phyloP scores from a whole-genome alignment of 2,797 vertebrate species.

The Tarsius wallacei region DNA sequence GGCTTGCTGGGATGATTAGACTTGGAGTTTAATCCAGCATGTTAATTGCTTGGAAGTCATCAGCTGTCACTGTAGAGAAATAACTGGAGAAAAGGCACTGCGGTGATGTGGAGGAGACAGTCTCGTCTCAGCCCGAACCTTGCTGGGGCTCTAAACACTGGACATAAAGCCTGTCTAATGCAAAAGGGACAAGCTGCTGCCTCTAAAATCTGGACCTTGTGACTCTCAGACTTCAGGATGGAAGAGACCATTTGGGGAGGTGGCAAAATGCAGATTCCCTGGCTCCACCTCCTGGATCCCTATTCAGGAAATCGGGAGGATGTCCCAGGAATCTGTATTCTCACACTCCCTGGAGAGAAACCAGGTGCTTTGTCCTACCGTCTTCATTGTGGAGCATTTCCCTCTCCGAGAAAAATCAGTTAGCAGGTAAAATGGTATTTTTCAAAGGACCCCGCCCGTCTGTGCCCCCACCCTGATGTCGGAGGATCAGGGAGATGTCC shows the following conservation, averaged over 20 bases:
- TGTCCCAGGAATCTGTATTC: neutral
- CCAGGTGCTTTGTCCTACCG: neutral
- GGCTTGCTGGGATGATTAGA: neutral
- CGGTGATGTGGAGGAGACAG: neutral
- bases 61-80: neutral
- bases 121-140: neutral
- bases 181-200: neutral
- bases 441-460: neutral
- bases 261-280: neutral
- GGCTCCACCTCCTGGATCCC: too few species aligned
- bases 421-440: neutral
- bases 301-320: neutral
- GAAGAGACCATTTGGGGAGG: neutral
- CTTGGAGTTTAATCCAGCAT: neutral
- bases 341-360: neutral
- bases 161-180: neutral
- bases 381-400: neutral
- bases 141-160: neutral
- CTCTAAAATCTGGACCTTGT: neutral
- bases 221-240: neutral
- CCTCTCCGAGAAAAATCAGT: neutral
- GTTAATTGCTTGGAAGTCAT: neutral
- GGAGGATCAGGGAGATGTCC: neutral
- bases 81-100: neutral
- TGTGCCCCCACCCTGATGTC: too few species aligned